Percentiles rank a stretch among this genome's conserved stretches.
Evolutionary conservation across 1,140 invertebrate species (phyloP).

Genomic region (Schlechtendalia chinensis): DNA sequence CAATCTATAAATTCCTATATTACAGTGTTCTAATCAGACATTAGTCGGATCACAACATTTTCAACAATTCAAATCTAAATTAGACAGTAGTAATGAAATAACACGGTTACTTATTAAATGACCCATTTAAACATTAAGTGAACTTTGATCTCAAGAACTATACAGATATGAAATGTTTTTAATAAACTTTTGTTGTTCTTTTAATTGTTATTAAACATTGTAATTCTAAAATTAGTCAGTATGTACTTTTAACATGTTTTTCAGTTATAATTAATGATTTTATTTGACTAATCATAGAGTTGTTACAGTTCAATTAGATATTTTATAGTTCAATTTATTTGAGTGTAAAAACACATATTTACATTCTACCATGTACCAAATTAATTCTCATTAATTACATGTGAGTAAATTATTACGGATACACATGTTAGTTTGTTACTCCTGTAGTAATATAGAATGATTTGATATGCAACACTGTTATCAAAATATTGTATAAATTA

Average conservation of each 20-base stretch:
- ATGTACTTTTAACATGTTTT: not conserved
- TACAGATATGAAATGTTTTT: not conserved
- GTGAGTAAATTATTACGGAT: not conserved
- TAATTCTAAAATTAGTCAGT: not conserved
- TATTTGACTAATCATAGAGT: too few species aligned
- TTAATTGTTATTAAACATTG: not conserved
- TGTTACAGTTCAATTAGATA: not conserved
- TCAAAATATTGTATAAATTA: too few species aligned
- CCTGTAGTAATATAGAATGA: too few species aligned
- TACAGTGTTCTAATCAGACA: too few species aligned
- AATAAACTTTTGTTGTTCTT: not conserved
- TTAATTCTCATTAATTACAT: not conserved
- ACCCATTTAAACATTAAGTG: not conserved
- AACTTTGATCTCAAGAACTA: not conserved
- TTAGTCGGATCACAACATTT: too few species aligned
- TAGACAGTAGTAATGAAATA: not conserved
- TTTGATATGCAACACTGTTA: too few species aligned
- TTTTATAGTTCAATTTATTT: not conserved
- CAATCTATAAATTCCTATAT: not conserved
- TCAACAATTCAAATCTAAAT: not conserved
- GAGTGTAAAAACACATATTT: too few species aligned
- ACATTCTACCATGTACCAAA: not conserved
- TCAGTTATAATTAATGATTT: too few species aligned
- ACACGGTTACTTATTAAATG: not conserved
- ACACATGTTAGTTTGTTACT: too few species aligned